phyloP scores from a whole-genome alignment of 2,888 invertebrate species.

The Lasius fuliginosus region DNA sequence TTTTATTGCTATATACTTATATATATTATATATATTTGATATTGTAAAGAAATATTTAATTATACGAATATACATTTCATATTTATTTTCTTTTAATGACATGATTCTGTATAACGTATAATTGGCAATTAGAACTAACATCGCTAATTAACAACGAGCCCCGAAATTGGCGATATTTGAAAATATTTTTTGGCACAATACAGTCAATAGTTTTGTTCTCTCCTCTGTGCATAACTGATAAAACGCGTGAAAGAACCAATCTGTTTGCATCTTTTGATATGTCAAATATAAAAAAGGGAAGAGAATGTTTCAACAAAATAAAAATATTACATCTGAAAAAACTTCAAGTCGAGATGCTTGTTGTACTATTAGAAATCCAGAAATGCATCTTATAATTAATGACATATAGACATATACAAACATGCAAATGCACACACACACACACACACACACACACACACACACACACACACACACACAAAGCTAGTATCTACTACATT shows the following conservation, averaged over 20 bases:
- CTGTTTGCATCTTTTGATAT: background rate
- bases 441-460: background rate
- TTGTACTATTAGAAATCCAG: background rate
- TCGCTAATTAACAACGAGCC: constrained; percentile 18
- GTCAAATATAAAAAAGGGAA: background rate
- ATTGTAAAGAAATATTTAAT: background rate
- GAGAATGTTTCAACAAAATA: background rate
- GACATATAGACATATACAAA: background rate
- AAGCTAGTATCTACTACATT: constrained; percentile 14
- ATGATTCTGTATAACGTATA: background rate
- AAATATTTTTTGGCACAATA: background rate
- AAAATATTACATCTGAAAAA: background rate
- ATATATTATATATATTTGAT: background rate
- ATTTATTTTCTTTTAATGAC: background rate
- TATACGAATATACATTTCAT: background rate
- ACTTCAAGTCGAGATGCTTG: background rate
- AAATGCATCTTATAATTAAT: background rate
- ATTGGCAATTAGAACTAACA: constrained; percentile 28
- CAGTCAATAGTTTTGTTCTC: constrained; percentile 27
- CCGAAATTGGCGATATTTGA: background rate
- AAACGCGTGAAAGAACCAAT: background rate
- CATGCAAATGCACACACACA: background rate
- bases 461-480: background rate
- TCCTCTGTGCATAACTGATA: background rate
- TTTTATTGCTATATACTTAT: background rate